phyloP scores from a whole-genome alignment of 1,140 invertebrate genomes.

The Eciton burchellii region DNA sequence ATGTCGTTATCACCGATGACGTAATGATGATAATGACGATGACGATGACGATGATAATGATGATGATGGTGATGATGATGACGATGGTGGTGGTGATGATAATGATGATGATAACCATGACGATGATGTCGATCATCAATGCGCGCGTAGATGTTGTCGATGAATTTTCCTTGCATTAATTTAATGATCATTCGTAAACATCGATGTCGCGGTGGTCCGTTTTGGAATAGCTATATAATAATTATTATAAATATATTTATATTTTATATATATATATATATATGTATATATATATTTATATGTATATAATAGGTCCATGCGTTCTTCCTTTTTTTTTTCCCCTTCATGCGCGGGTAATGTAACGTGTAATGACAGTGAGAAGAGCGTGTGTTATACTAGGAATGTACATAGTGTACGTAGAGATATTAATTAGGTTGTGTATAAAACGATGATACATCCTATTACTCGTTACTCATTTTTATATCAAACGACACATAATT shows the following conservation, averaged over 20 bases:
- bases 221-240: slow-evolving; percentile 81
- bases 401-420: slow-evolving; percentile 85
- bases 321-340: slow-evolving; percentile 58
- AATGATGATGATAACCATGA: slow-evolving; percentile 5
- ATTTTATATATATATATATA: slow-evolving; percentile 76
- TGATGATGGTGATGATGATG: slow-evolving; percentile 5
- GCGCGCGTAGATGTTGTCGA: slow-evolving; percentile 46
- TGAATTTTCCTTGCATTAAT: slow-evolving; percentile 59
- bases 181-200: slow-evolving; percentile 70
- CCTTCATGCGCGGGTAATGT: slow-evolving; percentile 79
- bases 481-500: slow-evolving; percentile 85
- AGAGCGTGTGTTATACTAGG: slow-evolving; percentile 82
- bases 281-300: slow-evolving; percentile 64
- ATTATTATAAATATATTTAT: slow-evolving; percentile 81
- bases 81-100: neutral
- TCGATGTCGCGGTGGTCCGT: slow-evolving; percentile 78
- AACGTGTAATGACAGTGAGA: slow-evolving; percentile 76
- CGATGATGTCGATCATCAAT: slow-evolving; percentile 16
- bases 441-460: slow-evolving; percentile 86
- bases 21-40: slow-evolving; percentile 11
- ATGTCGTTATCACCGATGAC: slow-evolving; percentile 68
- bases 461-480: slow-evolving; percentile 83
- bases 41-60: neutral
- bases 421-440: slow-evolving; percentile 85
- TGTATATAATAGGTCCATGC: slow-evolving; percentile 82